A percentile compares a stretch with the other conserved stretches of the same genome.
These are phyloP conservation scores for Fopius arisanus DNA, from an alignment of 1,140 invertebrate species.

Conservation along the genomic window DNA sequence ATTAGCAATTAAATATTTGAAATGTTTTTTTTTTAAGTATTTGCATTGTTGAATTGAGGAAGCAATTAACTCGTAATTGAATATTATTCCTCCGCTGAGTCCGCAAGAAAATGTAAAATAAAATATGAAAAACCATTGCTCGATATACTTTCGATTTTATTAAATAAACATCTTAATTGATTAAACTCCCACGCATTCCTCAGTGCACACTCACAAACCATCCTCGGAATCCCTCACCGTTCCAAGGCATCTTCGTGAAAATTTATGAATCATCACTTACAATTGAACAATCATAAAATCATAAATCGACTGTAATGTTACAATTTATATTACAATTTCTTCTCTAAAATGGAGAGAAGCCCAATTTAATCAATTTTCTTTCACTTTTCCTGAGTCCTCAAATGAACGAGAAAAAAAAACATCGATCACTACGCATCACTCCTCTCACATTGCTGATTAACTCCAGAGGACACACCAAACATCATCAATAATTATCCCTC, in stretches of 20 bases:
- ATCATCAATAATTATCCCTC: slow-evolving; percentile 54
- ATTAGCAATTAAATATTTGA: no score
- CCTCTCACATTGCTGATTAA: background rate
- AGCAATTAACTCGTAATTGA: no score
- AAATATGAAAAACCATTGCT: background rate
- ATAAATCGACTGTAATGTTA: slow-evolving; percentile 18
- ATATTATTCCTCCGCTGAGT: no score
- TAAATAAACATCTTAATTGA: slow-evolving; percentile 21
- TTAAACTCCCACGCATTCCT: background rate
- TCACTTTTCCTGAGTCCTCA: background rate
- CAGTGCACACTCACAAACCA: background rate
- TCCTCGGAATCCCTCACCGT: slow-evolving; percentile 2
- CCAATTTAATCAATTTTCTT: background rate
- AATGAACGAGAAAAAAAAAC: background rate
- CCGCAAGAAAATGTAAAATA: no score
- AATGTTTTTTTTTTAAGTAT: no score
- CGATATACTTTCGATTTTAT: slow-evolving; percentile 24
- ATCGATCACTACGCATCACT: background rate
- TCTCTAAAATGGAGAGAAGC: background rate
- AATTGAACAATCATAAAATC: background rate
- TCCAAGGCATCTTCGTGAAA: slow-evolving; percentile 25
- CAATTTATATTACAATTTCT: slow-evolving; percentile 23
- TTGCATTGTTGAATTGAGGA: no score
- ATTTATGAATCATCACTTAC: background rate
- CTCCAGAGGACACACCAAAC: background rate